A percentile compares a stretch with the other conserved stretches of the same genome.
These are phyloP conservation scores for Ailurus styani DNA, from an alignment of 2,113 vertebrate genomes.

Conservation along the genomic window DNA sequence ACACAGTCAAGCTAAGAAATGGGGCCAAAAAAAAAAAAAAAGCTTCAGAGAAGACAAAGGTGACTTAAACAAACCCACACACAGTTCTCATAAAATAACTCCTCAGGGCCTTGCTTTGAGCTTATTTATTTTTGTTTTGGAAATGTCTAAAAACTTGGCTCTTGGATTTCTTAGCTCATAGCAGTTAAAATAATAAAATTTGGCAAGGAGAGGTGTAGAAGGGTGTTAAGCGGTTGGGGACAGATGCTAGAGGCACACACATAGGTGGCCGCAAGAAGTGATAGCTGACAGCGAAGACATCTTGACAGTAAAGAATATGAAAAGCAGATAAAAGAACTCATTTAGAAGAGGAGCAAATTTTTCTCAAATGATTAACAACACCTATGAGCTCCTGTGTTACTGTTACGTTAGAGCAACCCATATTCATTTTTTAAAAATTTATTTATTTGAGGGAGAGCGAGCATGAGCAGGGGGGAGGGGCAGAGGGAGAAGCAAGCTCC, in stretches of 20 bases:
- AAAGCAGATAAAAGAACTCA: not conserved
- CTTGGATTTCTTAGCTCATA: not conserved
- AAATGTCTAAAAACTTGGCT: conserved; percentile 34
- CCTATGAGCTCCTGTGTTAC: not conserved
- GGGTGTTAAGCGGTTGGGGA: not conserved
- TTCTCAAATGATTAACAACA: not conserved
- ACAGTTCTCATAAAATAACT: not conserved
- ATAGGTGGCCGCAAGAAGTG: not conserved
- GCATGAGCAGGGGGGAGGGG: too few species aligned
- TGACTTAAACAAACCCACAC: not conserved
- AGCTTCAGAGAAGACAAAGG: not conserved
- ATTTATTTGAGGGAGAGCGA: too few species aligned
- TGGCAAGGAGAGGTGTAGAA: not conserved
- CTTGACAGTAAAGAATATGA: not conserved
- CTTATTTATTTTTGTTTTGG: conserved; percentile 11
- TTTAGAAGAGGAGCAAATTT: not conserved
- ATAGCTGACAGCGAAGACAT: not conserved
- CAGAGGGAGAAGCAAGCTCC: too few species aligned
- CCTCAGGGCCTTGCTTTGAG: not conserved
- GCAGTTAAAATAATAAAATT: not conserved
- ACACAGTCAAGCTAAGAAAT: not conserved
- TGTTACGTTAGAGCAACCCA: not conserved
- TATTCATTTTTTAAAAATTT: not conserved
- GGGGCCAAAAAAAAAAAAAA: not conserved
- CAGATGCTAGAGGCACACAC: not conserved